Base-by-base conservation (phyloP, 2,113 vertebrate genomes). In the Podarcis muralis region DNA sequence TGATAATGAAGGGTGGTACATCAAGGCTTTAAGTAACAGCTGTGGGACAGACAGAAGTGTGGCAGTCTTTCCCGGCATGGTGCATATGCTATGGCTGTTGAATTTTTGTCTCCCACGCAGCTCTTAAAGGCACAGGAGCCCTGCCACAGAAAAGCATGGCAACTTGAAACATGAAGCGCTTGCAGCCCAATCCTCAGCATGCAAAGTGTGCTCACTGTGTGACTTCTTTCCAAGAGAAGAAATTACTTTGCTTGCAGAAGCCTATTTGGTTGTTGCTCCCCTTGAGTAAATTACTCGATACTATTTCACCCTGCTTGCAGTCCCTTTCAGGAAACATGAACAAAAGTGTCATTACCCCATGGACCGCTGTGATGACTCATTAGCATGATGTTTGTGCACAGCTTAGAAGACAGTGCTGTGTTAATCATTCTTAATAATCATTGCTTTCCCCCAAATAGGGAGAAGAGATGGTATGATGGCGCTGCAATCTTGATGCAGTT, bases 321-420 rank as follows among this genome's bases (percentile, higher is more conserved):
- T n/a, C 1, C 23, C 81, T 30, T 83, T 77, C 53, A 68, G 72
- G 30, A 83, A 77, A 83, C 37, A 76, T 57, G 22, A 83, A 88
- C 53, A 72, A 88, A 76, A 32, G 53, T 40, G 65, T 76, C 23
- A 9, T n/a, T 77, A 48, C 62, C 71, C 59, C 13, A 82, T 23
- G 72, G 87, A 23, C 81, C 32, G 6, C 13, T 77, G 59, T 83
- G 71, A 88, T 83, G 81, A 13, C 81, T 88, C 87, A 88, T 88
- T 88, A 88, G 30, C 68, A 59, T 72, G 77, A 59, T 87, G 86
- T 81, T 87, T 87, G 78, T 88, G 72, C 74, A 88, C 71, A 81
- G 23, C 40, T 23, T 35, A 80, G 53, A 87, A 40, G 43, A 37
- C 4, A 66, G 37, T 53, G 72, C 37, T 68, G 20, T 48, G 59